Evolutionary conservation across 2,797 vertebrate species (phyloP), one percentile per base, ranked within the genome.

Genomic region (Hylomyscus alleni): DNA sequence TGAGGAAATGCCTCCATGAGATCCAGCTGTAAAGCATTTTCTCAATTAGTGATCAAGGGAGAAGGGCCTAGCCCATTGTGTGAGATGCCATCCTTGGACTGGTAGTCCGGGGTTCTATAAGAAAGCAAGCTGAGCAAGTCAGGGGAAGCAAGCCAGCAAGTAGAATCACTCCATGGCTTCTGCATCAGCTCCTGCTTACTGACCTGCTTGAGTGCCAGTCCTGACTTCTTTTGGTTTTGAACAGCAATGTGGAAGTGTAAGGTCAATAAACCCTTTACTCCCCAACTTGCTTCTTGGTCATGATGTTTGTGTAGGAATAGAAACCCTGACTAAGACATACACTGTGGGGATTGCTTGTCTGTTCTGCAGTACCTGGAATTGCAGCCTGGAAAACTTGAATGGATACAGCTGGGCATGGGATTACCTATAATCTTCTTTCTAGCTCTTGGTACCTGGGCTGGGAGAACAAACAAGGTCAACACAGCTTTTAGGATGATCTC

Each of bases 301-400:
- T 72, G 19, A 72, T 72, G n/a, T 37, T 37, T 69, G 19, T 72
- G n/a, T n/a, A 72, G 3, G n/a, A 72, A 37, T 72, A 20, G 19
- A 72, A 72, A 10, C n/a, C n/a, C 69, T 69, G 34, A n/a, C 67
- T 72, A 37, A 72, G n/a, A 37, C 31, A 72, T 60, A 14, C 6
- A 44, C 11, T 4, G 0, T 44, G 8, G 19, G 26, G 10, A 44
- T 60, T 40, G 24, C 26, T 96, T 94, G 8, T 93, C 60, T 89
- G 12, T 11, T 83, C 31, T 6, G 62, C 19, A 34, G 4, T 65
- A 19, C 81, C 40, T 89, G 60, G 4, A 26, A 82, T 89, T 58
- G 90, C 69, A 65, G 37, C 24, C 78, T 90, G 72, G 72, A 89
- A 91, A 94, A 88, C 20, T 3, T 69, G 50, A 94, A 85, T 47